Conservation (phyloP, 2,797 vertebrate species). For the Odontamblyopus lacepedii region DNA sequence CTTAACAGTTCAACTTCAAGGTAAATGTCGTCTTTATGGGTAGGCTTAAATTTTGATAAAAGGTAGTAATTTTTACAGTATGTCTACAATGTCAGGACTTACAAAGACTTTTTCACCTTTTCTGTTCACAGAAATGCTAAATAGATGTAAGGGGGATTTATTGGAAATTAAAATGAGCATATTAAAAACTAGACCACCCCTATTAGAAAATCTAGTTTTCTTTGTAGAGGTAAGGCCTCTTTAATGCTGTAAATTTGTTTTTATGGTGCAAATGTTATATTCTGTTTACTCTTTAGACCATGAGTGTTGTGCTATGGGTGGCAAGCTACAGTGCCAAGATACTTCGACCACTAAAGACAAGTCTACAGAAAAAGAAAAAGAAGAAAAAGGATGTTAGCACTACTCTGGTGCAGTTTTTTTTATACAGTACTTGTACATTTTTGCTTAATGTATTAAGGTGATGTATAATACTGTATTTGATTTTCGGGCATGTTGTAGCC, state of each 20-base stretch:
- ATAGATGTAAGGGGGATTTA: slow-evolving; percentile 91
- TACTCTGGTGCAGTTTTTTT: slow-evolving; percentile 73
- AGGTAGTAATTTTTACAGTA: background rate
- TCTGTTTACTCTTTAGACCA: slow-evolving; percentile 71
- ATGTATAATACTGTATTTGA: background rate
- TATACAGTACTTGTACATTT: background rate
- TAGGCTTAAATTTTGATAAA: background rate
- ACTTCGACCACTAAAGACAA: slow-evolving; percentile 91
- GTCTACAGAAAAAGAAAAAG: slow-evolving; percentile 97
- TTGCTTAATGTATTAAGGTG: background rate
- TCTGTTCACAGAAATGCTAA: slow-evolving; percentile 84
- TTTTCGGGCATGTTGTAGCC: slow-evolving; percentile 73
- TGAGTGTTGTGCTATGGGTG: slow-evolving; percentile 88
- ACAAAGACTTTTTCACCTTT: background rate
- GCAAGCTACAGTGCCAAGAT: slow-evolving; percentile 87
- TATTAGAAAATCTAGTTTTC: slow-evolving; percentile 94
- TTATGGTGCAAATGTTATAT: background rate
- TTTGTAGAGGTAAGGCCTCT: slow-evolving; percentile 88
- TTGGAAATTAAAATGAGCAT: slow-evolving; percentile 85
- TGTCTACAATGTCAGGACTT: too few relatives aligned
- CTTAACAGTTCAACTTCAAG: slow-evolving; percentile 89
- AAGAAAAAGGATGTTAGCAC: slow-evolving; percentile 93
- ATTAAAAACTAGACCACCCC: slow-evolving; percentile 83
- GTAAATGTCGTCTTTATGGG: slow-evolving; percentile 63
- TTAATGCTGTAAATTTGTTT: background rate